Percentiles rank a stretch among this genome's conserved stretches.
These are phyloP conservation scores for Philonicus albiceps DNA, from an alignment of 2,888 invertebrate species.

Conservation along the genomic window DNA sequence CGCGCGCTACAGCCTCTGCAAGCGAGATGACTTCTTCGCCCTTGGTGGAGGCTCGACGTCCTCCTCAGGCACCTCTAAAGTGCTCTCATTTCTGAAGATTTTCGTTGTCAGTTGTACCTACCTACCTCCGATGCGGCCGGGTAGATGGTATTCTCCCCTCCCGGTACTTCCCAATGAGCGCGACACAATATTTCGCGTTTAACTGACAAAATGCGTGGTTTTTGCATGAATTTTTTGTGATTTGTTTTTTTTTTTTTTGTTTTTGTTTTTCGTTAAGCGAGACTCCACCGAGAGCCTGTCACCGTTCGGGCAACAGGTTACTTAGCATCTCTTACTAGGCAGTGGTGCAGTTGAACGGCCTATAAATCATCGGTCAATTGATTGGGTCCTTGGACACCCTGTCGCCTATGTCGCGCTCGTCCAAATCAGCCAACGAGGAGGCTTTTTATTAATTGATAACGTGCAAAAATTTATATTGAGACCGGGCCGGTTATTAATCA, in stretches of 20 bases:
- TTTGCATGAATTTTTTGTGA: not conserved
- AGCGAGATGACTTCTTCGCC: not conserved
- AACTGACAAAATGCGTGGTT: conserved; percentile 39
- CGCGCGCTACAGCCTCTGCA: not conserved
- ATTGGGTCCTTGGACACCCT: conserved; percentile 31
- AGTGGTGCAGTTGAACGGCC: conserved; percentile 2
- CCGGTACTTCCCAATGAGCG: conserved; percentile 5
- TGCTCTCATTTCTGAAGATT: conserved; percentile 20
- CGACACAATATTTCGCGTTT: conserved; percentile 42
- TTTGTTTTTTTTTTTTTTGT: no score
- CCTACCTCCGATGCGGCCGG: conserved; percentile 25
- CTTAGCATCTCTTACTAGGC: conserved; percentile 13
- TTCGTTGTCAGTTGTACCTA: conserved; percentile 9
- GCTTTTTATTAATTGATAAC: conserved; percentile 45
- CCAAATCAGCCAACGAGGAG: conserved; percentile 39
- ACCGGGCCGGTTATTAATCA: conserved; percentile 33
- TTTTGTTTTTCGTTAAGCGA: not conserved
- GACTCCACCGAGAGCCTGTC: conserved; percentile 6
- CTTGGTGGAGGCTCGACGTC: not conserved
- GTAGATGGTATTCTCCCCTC: conserved; percentile 1
- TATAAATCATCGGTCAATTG: conserved; percentile 42
- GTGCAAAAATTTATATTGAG: conserved; percentile 38
- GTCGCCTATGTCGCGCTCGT: conserved; percentile 20
- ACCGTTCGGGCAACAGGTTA: conserved; percentile 37
- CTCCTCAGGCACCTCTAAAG: not conserved